Conservation (phyloP, 1,140 invertebrate genomes). For the Drosophila neocordata region DNA sequence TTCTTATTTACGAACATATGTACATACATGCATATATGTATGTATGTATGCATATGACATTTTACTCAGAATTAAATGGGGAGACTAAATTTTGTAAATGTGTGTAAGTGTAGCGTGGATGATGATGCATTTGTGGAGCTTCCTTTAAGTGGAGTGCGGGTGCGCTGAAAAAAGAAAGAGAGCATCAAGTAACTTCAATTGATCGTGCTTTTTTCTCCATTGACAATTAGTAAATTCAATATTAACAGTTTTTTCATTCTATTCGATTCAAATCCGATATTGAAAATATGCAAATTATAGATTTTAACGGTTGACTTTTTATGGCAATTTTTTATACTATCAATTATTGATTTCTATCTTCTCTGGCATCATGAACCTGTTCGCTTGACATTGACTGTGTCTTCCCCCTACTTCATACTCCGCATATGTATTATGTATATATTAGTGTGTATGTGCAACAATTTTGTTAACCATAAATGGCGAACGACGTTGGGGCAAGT, state of each 20-base stretch:
- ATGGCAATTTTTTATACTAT: slow-evolving; percentile 3
- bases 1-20: slow-evolving; percentile 7
- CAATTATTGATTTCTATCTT: slow-evolving; percentile 3
- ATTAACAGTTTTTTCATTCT: background rate
- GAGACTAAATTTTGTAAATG: background rate
- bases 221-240: background rate
- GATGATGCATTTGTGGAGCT: slow-evolving; percentile 37
- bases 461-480: slow-evolving; percentile 69
- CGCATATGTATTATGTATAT: slow-evolving; percentile 26
- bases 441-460: slow-evolving; percentile 56
- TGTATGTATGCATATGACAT: slow-evolving; percentile 5
- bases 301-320: background rate
- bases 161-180: background rate
- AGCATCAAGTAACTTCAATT: slow-evolving; percentile 1
- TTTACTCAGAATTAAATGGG: background rate
- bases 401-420: slow-evolving; percentile 24
- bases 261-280: background rate
- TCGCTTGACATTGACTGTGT: slow-evolving; percentile 1
- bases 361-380: slow-evolving; percentile 5
- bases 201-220: background rate
- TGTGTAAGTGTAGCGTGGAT: slow-evolving; percentile 2
- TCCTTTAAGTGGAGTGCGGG: slow-evolving; percentile 15
- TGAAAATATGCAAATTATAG: background rate
- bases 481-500: slow-evolving; percentile 35
- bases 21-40: background rate